Evolutionary conservation across 2,888 invertebrate genomes (phyloP).

Genomic region (Chalcis sispes): DNA sequence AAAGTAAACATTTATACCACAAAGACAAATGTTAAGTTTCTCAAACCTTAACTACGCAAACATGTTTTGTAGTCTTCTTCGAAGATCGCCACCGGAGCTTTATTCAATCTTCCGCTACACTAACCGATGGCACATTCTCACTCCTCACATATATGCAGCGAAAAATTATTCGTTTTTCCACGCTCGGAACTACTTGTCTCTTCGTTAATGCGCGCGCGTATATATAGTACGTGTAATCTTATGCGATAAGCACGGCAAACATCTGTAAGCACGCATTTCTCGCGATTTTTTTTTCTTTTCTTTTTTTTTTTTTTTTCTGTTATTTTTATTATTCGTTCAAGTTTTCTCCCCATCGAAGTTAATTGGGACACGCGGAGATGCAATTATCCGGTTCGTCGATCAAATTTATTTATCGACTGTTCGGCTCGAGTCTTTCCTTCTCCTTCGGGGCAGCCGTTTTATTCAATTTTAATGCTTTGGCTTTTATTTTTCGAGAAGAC

Average conservation of each 20-base stretch:
- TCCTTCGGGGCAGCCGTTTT: constrained; percentile 5
- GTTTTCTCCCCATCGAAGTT: neutral
- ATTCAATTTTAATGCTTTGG: constrained; percentile 25
- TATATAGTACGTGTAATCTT: neutral
- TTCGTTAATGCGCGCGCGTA: neutral
- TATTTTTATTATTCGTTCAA: too few relatives aligned
- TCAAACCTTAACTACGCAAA: neutral
- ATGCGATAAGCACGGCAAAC: neutral
- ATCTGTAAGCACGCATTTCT: constrained; percentile 37
- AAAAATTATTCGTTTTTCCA: too few relatives aligned
- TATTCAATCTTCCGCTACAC: constrained; percentile 49
- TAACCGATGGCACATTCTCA: constrained; percentile 37
- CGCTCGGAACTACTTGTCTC: neutral
- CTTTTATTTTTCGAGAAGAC: neutral
- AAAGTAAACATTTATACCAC: too few relatives aligned
- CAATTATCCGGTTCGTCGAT: constrained; percentile 34
- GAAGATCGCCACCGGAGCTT: constrained; percentile 26
- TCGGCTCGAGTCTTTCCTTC: neutral
- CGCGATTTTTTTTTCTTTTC: constrained; percentile 10
- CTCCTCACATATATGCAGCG: too few relatives aligned
- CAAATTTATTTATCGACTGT: constrained; percentile 47
- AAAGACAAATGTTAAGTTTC: too few relatives aligned
- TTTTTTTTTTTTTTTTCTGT: too few relatives aligned
- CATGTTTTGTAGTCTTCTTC: constrained; percentile 44
- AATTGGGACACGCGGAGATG: constrained; percentile 41